These are phyloP conservation scores for Monochamus saltuarius DNA, from an alignment of 1,140 invertebrate genomes.

Conservation along the genomic window DNA sequence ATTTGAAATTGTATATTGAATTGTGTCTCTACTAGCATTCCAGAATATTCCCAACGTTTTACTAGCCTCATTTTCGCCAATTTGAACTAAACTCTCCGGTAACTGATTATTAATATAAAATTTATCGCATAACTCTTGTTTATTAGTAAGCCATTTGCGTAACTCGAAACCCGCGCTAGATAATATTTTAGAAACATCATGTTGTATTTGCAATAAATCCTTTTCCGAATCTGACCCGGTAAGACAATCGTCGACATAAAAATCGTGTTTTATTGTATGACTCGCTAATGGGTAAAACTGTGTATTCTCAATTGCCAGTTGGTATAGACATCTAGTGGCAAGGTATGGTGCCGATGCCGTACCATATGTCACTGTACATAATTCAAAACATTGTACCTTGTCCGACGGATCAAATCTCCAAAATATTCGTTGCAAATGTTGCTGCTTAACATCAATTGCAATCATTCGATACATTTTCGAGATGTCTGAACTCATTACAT, in stretches of 20 bases:
- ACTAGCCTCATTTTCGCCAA: slow-evolving; percentile 35
- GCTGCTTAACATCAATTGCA: not conserved
- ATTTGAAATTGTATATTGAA: slow-evolving; percentile 27
- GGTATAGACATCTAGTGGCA: too few species aligned
- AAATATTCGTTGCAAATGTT: slow-evolving; percentile 2
- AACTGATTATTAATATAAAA: slow-evolving; percentile 12
- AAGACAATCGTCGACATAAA: too few species aligned
- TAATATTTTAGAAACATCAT: too few species aligned
- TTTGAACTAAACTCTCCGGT: slow-evolving; percentile 16
- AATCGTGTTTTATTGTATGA: too few species aligned
- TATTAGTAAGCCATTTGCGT: slow-evolving; percentile 33
- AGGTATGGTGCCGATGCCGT: too few species aligned
- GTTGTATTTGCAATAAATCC: too few species aligned
- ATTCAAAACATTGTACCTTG: not conserved
- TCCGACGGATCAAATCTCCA: not conserved
- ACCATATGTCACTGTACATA: not conserved
- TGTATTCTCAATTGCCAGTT: too few species aligned
- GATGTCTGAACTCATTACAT: not conserved
- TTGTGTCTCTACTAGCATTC: slow-evolving; percentile 16
- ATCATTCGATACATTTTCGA: not conserved
- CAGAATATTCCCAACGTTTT: slow-evolving; percentile 26
- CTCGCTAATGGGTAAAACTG: too few species aligned
- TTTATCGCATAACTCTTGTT: slow-evolving; percentile 3
- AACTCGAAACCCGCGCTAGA: too few species aligned
- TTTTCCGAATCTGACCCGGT: too few species aligned